Base-by-base conservation (phyloP, 2,888 invertebrate genomes). In the Drosophila acutilabella region DNA sequence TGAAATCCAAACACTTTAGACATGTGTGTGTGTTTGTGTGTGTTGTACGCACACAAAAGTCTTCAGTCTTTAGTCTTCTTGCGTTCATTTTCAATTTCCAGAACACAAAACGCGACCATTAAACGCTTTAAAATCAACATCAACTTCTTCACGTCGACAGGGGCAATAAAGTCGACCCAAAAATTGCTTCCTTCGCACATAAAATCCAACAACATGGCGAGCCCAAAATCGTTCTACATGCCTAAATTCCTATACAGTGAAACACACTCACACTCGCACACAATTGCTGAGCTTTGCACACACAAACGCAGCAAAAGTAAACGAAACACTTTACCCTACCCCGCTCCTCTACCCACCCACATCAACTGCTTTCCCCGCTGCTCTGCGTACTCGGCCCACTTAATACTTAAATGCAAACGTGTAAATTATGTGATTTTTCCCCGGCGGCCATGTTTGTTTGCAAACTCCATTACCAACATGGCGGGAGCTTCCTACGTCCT, bases 341-440 rank as follows among this genome's bases (percentile, higher is more conserved):
- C 45, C 11, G 20, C 42, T 8, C 14, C 33, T 40, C 8, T 4
- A 3, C 45, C 14, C 20, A 5, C 7, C 23, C 2, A 8, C 13
- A 13, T 0, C 10, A 8, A 40, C n/a, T 18, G 45, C 6, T 41
- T 14, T 11, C 4, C 2, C 18, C 48, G 13, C 50, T 33, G 33
- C 26, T 38, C 59, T 30, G 13, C 38, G 40, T 45, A 48, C 74
- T 81, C 41, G 70, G 78, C 83, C 85, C 83, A 87, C 83, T 84
- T 84, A 84, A 84, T 88, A 84, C 83, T 88, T 84, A 84, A 84
- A 84, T 84, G 82, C 83, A 88, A 88, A 86, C 84, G 84, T 85
- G 84, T 85, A 85, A 85, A 85, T 85, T 85, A 88, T 88, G 88
- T 88, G 84, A 88, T 85, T 85, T 88, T 86, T 85, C 84, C 88